Evolutionary conservation across 1,140 invertebrate genomes (phyloP).

Genomic region (Heterodera carotae): DNA sequence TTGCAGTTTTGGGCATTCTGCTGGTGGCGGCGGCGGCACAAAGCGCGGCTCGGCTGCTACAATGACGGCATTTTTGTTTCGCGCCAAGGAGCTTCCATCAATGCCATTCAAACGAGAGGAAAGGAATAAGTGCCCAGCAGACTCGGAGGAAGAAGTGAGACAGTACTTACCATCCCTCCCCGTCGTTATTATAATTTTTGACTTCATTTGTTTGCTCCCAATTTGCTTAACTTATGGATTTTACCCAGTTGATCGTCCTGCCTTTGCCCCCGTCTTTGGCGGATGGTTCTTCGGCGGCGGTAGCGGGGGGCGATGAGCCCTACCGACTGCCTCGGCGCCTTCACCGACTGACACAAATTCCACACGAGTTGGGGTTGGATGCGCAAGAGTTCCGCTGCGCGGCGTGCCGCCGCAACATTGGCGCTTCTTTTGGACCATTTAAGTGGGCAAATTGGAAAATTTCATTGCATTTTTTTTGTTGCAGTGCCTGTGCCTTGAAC

Average conservation of each 20-base stretch:
- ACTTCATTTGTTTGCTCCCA: background rate
- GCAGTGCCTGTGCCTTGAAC: constrained; percentile 45
- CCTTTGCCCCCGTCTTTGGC: background rate
- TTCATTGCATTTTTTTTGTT: constrained; percentile 17
- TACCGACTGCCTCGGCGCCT: constrained; percentile 34
- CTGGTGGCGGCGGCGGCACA: background rate
- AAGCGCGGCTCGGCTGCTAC: constrained; percentile 5
- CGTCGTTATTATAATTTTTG: too few species aligned
- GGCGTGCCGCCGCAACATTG: constrained; percentile 50
- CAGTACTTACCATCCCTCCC: too few species aligned
- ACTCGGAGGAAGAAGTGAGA: constrained; percentile 8
- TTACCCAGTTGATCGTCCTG: background rate
- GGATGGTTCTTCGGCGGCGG: background rate
- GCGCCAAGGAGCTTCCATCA: constrained; percentile 27
- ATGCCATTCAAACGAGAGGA: constrained; percentile 17
- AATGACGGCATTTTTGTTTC: constrained; percentile 17
- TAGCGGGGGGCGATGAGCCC: background rate
- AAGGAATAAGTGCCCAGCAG: background rate
- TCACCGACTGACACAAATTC: constrained; percentile 46
- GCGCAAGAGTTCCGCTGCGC: constrained; percentile 57
- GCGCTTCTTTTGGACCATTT: constrained; percentile 48
- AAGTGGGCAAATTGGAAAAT: constrained; percentile 49
- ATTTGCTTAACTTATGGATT: too few species aligned
- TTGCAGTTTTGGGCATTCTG: background rate
- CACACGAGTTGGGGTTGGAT: constrained; percentile 52